A percentile compares a stretch with the other conserved stretches of the same genome.
Evolutionary conservation across 2,113 vertebrate species (phyloP).

Genomic region (Hippocampus comes): DNA sequence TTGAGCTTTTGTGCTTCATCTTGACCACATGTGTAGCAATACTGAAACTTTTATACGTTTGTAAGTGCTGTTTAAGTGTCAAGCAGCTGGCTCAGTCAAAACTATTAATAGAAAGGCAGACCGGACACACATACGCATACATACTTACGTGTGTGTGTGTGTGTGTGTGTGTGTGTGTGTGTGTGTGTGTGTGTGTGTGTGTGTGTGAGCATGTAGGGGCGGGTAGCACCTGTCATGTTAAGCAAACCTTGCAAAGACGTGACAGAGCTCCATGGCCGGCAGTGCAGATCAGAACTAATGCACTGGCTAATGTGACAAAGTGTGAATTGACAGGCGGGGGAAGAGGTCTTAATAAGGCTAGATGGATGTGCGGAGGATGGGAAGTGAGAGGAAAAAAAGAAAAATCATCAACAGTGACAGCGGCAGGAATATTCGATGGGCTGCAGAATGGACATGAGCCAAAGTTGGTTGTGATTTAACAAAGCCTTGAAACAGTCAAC

Average conservation of each 20-base stretch:
- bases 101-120: constrained; percentile 49
- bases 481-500: constrained; percentile 16
- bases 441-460: constrained; percentile 31
- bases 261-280: constrained; percentile 10
- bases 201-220: neutral
- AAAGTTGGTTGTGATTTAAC: constrained; percentile 10
- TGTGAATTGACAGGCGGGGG: constrained; percentile 19
- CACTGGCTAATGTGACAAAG: constrained; percentile 52
- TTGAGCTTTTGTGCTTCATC: constrained; percentile 17
- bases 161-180: too few species aligned
- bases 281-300: constrained; percentile 40
- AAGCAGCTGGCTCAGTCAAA: constrained; percentile 39
- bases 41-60: constrained; percentile 35
- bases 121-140: constrained; percentile 8
- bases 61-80: constrained; percentile 31
- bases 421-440: constrained; percentile 38
- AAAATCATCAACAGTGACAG: constrained; percentile 59
- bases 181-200: too few species aligned
- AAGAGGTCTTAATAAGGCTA: constrained; percentile 14
- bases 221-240: constrained; percentile 10
- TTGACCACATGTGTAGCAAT: constrained; percentile 44
- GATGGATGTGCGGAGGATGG: constrained; percentile 33
- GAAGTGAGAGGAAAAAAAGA: constrained; percentile 42
- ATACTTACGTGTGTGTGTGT: too few species aligned
- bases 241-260: constrained; percentile 12